Conservation (phyloP, 2,797 vertebrate species). For the Loriculus beryllinus region DNA sequence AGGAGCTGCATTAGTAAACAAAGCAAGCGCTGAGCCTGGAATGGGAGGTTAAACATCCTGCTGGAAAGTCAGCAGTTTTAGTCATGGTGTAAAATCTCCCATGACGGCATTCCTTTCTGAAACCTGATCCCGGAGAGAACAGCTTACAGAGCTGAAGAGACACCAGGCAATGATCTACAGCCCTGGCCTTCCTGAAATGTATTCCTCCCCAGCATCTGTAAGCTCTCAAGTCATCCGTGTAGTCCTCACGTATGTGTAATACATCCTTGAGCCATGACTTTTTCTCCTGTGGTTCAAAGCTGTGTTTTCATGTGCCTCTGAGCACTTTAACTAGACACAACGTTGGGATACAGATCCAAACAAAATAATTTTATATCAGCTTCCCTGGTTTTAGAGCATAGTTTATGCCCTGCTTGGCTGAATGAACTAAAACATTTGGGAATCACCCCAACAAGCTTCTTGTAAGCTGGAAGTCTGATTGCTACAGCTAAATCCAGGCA, state of each 20-base stretch:
- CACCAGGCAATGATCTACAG: background rate
- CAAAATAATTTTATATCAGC: background rate
- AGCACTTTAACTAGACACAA: background rate
- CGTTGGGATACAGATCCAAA: background rate
- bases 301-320: background rate
- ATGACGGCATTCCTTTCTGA: constrained; percentile 13
- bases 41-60: background rate
- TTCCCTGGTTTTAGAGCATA: background rate
- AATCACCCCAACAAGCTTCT: background rate
- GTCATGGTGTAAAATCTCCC: constrained; percentile 20
- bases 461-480: background rate
- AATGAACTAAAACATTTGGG: background rate
- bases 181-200: constrained; percentile 9
- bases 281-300: constrained; percentile 14
- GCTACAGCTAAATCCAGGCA: background rate
- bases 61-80: constrained; percentile 47
- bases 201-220: constrained; percentile 36
- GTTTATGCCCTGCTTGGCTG: background rate
- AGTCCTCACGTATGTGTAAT: background rate
- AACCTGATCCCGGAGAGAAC: background rate
- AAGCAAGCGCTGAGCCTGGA: background rate
- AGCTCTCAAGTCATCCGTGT: background rate
- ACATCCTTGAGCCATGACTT: constrained; percentile 55
- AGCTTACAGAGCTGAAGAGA: constrained; percentile 6
- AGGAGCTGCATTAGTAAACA: constrained; percentile 5